phyloP scores from a whole-genome alignment of 2,888 invertebrate genomes.

The Acleris cristana region DNA sequence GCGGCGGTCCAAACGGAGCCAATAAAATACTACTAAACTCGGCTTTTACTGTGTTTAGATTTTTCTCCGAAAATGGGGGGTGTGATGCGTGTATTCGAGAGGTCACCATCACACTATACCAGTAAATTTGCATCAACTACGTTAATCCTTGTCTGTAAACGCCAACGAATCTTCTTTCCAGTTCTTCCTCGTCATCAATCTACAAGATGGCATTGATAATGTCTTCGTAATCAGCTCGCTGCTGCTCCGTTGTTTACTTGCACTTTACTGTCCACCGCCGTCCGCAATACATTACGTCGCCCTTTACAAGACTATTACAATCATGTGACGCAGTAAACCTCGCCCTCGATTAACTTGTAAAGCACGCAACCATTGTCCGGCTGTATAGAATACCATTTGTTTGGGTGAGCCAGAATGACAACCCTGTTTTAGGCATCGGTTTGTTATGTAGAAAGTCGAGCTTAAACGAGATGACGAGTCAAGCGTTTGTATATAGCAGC shows the following conservation, averaged over 20 bases:
- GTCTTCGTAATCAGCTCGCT: neutral
- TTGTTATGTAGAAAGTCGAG: neutral
- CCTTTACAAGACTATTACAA: conserved; percentile 69
- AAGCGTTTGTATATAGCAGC: too few species aligned
- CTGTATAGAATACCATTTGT: conserved; percentile 20
- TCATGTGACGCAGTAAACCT: conserved; percentile 63
- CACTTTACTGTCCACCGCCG: conserved; percentile 43
- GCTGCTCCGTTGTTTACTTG: conserved; percentile 30
- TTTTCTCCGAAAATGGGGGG: conserved; percentile 56
- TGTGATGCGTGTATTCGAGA: conserved; percentile 59
- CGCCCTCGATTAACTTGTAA: conserved; percentile 62
- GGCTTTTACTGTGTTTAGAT: conserved; percentile 75
- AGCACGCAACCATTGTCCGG: conserved; percentile 46
- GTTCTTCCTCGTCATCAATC: neutral
- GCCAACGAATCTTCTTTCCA: neutral
- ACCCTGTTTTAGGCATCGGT: neutral
- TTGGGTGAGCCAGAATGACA: neutral
- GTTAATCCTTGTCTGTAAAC: neutral
- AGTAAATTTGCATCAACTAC: neutral
- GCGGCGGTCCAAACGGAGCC: conserved; percentile 70
- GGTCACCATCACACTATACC: conserved; percentile 44
- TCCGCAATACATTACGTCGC: conserved; percentile 61
- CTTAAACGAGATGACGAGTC: neutral
- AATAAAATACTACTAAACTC: conserved; percentile 75
- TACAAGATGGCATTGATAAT: too few species aligned